A percentile compares a stretch with the other conserved stretches of the same genome.
Evolutionary conservation across 2,888 invertebrate genomes (phyloP).

Genomic region (Troglohyphantes excavatus): DNA sequence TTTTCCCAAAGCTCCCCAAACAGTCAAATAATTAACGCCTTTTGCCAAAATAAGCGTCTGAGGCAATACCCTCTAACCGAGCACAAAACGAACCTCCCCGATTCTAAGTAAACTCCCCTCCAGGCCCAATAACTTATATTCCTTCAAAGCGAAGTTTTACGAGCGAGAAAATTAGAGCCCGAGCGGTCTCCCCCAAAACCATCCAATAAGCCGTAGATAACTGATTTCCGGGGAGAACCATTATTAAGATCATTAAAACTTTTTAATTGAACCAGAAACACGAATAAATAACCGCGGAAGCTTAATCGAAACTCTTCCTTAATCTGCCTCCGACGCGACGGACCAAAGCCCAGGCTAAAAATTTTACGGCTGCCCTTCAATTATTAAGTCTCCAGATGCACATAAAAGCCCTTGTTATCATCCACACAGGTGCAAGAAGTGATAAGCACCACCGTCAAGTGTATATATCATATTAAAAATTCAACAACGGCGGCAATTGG

Average conservation of each 20-base stretch:
- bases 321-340: not conserved
- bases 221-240: slow-evolving; percentile 43
- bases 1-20: not conserved
- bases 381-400: slow-evolving; percentile 66
- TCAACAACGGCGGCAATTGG: slow-evolving; percentile 64
- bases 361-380: slow-evolving; percentile 48
- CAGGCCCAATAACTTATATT: slow-evolving; percentile 45
- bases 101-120: slow-evolving; percentile 50
- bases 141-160: slow-evolving; percentile 44
- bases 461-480: slow-evolving; percentile 74
- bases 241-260: slow-evolving; percentile 68
- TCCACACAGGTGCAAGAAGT: slow-evolving; percentile 60
- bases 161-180: slow-evolving; percentile 26
- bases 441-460: slow-evolving; percentile 48
- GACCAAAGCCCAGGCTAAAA: slow-evolving; percentile 57
- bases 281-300: slow-evolving; percentile 55
- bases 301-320: slow-evolving; percentile 41
- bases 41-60: not conserved
- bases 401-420: slow-evolving; percentile 67
- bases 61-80: slow-evolving; percentile 1
- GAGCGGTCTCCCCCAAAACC: slow-evolving; percentile 9
- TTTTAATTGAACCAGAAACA: slow-evolving; percentile 53
- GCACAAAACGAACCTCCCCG: slow-evolving; percentile 14
- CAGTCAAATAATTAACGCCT: not conserved
- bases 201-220: slow-evolving; percentile 36